Evolutionary conservation across 2,888 invertebrate genomes (phyloP).

Genomic region (Phlogophora meticulosa): DNA sequence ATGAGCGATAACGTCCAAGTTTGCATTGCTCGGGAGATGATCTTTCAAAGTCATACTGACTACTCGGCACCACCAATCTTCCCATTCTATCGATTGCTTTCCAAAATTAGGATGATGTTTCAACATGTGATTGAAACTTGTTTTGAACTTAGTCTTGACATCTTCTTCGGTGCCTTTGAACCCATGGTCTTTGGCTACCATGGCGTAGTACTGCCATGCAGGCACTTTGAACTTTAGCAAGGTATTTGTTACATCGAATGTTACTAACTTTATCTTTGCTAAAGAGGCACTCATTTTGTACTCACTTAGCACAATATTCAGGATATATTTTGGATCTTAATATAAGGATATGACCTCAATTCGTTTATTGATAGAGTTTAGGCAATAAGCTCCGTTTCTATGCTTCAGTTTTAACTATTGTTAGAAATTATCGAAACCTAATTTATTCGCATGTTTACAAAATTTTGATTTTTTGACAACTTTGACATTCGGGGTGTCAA

Average conservation of each 20-base stretch:
- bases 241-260: conserved; percentile 97
- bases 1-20: conserved; percentile 85
- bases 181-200: conserved; percentile 93
- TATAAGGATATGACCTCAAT: background rate
- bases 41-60: conserved; percentile 92
- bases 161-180: conserved; percentile 89
- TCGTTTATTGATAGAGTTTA: background rate
- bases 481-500: too few species aligned
- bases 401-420: background rate
- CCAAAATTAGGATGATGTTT: conserved; percentile 96
- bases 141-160: conserved; percentile 92
- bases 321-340: background rate
- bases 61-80: conserved; percentile 95
- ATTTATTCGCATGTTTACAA: background rate
- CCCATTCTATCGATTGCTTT: conserved; percentile 93
- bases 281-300: conserved; percentile 79
- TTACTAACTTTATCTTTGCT: conserved; percentile 92
- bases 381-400: background rate
- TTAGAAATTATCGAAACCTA: too few species aligned
- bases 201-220: conserved; percentile 94
- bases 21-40: conserved; percentile 77
- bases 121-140: conserved; percentile 92
- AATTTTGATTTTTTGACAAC: background rate
- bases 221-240: conserved; percentile 93
- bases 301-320: background rate